Evolutionary conservation across 2,113 vertebrate species (phyloP).

Genomic region (Crocuta crocuta): DNA sequence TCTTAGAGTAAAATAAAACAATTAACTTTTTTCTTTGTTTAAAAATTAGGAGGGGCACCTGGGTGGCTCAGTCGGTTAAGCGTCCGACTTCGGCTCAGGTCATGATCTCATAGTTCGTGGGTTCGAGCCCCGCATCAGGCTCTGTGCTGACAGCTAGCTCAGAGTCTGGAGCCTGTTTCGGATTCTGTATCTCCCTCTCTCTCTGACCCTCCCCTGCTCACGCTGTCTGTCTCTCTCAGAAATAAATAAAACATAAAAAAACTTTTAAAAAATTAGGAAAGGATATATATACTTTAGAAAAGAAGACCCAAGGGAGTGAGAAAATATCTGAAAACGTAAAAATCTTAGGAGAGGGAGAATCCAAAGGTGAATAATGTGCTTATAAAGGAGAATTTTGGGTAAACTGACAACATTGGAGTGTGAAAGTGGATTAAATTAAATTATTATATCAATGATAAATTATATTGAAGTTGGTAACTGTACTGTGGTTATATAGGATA

Average conservation of each 20-base stretch:
- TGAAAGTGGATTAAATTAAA: neutral
- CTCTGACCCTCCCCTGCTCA: too few species aligned
- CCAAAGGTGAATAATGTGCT: neutral
- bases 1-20: neutral
- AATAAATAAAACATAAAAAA: too few species aligned
- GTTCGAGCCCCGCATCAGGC: too few species aligned
- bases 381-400: neutral
- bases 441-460: neutral
- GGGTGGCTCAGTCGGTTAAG: too few species aligned
- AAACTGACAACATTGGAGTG: neutral
- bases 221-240: too few species aligned
- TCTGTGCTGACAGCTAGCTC: too few species aligned
- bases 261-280: neutral
- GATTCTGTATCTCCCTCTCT: too few species aligned
- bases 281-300: slow-evolving; percentile 1
- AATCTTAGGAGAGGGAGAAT: neutral
- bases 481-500: neutral
- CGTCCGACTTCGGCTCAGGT: too few species aligned
- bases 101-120: too few species aligned
- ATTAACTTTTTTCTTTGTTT: neutral
- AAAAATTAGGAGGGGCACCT: neutral
- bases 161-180: too few species aligned
- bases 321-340: neutral
- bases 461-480: neutral
- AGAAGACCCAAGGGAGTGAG: neutral